These are phyloP conservation scores for Rhabdornis inornatus DNA, from an alignment of 2,113 vertebrate species.

Conservation along the genomic window DNA sequence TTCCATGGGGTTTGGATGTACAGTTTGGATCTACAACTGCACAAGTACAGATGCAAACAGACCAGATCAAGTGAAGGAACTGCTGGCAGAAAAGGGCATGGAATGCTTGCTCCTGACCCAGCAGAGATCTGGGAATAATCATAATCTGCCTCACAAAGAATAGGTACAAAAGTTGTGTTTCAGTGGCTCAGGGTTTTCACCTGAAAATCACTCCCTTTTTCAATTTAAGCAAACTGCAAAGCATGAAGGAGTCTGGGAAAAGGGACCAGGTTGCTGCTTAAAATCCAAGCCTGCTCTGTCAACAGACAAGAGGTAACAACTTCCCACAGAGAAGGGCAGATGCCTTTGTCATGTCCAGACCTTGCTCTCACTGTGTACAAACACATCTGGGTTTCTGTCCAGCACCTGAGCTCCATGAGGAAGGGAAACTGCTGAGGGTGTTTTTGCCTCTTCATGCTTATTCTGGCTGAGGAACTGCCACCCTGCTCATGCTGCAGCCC, in stretches of 20 bases:
- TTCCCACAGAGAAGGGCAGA: not conserved
- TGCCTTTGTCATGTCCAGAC: fast-evolving
- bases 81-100: not conserved
- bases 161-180: not conserved
- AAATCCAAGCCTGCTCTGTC: not conserved
- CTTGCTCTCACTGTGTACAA: not conserved
- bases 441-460: not conserved
- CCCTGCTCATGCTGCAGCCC: not conserved
- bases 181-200: not conserved
- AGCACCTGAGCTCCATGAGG: not conserved
- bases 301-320: not conserved
- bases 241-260: not conserved
- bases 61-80: not conserved
- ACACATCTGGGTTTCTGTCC: not conserved
- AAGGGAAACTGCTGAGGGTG: not conserved
- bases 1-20: not conserved
- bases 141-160: not conserved
- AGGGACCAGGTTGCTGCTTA: not conserved
- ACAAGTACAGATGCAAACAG: not conserved
- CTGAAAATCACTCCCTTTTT: not conserved
- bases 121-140: not conserved
- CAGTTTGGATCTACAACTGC: not conserved
- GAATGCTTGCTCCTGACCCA: not conserved
- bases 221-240: not conserved
- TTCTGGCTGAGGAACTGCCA: not conserved